A percentile compares a stretch with the other conserved stretches of the same genome.
Conservation (phyloP, 2,797 vertebrate species). For the Sandelia bainsii region DNA sequence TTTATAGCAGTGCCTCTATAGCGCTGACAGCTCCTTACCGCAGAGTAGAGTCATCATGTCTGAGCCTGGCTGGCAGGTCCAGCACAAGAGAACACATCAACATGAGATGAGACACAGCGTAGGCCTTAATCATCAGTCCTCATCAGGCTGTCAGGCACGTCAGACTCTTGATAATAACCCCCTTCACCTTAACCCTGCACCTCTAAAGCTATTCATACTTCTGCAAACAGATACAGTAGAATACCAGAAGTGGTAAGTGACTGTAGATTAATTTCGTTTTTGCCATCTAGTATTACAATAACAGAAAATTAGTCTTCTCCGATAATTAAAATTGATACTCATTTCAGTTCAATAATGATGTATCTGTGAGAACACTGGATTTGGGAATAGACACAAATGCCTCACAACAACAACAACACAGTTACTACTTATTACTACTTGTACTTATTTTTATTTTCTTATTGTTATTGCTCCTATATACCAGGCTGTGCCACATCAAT, state of each 20-base stretch:
- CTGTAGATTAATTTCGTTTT: neutral
- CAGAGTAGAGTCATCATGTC: slow-evolving; percentile 56
- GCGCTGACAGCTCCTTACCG: slow-evolving; percentile 66
- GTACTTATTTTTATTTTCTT: too few relatives aligned
- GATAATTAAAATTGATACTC: too few relatives aligned
- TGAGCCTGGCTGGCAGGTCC: slow-evolving; percentile 61
- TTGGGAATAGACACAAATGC: too few relatives aligned
- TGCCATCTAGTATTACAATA: too few relatives aligned
- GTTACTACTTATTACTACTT: too few relatives aligned
- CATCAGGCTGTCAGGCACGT: slow-evolving; percentile 63
- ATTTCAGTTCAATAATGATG: too few relatives aligned
- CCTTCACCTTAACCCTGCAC: slow-evolving; percentile 9
- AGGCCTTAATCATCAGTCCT: slow-evolving; percentile 67
- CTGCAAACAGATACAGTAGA: slow-evolving; percentile 14
- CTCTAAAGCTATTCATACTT: slow-evolving; percentile 34
- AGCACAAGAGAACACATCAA: slow-evolving; percentile 59
- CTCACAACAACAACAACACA: too few relatives aligned
- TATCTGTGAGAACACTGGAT: too few relatives aligned
- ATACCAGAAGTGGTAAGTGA: neutral
- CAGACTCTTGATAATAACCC: slow-evolving; percentile 43
- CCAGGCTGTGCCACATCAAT: slow-evolving; percentile 9
- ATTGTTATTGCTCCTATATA: neutral
- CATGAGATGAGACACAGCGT: slow-evolving; percentile 49
- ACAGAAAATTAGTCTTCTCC: too few relatives aligned
- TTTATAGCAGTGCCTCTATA: slow-evolving; percentile 62